These are phyloP conservation scores for Drepana arcuata DNA, from an alignment of 1,140 invertebrate genomes.

Conservation along the genomic window DNA sequence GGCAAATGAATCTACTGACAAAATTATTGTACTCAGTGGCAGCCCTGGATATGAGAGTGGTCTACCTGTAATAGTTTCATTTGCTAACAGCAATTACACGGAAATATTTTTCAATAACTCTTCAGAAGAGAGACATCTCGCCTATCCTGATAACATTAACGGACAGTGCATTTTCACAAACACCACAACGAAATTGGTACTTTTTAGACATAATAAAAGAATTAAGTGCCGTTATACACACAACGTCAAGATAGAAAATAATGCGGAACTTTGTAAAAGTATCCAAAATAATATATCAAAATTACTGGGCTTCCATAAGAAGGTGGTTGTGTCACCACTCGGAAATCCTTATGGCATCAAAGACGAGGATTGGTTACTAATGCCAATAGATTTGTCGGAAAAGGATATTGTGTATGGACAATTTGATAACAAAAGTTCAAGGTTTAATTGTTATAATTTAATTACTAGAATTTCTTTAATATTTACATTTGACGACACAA, in stretches of 20 bases:
- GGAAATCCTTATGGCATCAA: constrained; percentile 33
- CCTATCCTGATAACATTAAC: constrained; percentile 29
- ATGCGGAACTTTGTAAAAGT: constrained; percentile 24
- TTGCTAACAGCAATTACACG: constrained; percentile 32
- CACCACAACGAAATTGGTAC: constrained; percentile 22
- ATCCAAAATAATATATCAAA: constrained; percentile 32
- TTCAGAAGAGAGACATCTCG: constrained; percentile 13
- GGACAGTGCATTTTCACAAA: constrained; percentile 33
- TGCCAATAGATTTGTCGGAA: constrained; percentile 10
- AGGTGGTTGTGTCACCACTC: constrained; percentile 33
- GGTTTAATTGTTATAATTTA: constrained; percentile 38
- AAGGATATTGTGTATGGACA: constrained; percentile 26
- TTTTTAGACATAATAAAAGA: constrained; percentile 45
- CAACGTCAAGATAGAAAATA: constrained; percentile 16
- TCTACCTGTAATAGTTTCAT: constrained; percentile 38
- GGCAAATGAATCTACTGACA: constrained; percentile 28
- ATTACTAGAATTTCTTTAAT: constrained; percentile 28
- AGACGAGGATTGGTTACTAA: constrained; percentile 36
- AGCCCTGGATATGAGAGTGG: constrained; percentile 41
- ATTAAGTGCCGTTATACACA: constrained; percentile 30
- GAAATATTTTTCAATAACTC: constrained; percentile 36
- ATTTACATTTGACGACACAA: constrained; percentile 32
- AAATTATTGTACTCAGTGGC: constrained; percentile 39
- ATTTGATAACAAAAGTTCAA: constrained; percentile 19
- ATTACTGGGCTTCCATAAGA: constrained; percentile 21